Base-by-base conservation (phyloP, 2,113 vertebrate species). In the Sarotherodon lohbergeri region DNA sequence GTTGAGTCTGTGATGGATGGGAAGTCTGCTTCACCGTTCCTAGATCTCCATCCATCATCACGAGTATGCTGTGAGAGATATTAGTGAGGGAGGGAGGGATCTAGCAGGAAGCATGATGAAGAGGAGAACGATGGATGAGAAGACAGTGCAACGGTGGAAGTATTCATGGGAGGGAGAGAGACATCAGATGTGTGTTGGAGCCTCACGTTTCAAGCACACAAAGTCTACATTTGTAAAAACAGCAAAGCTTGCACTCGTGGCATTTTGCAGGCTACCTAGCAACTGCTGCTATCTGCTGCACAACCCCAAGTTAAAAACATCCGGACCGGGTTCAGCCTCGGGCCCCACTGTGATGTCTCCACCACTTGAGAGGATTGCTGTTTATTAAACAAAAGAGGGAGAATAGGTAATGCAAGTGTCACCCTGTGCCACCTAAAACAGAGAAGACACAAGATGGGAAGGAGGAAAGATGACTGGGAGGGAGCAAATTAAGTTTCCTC, bases 1-100 rank as follows among this genome's bases (percentile, higher is more conserved):
- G 92, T 88, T 90, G 90, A 93, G 85, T 83, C 54, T 89, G 85
- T 95, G 93, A 95, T 93, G 90, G 90, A 95, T 95, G 94, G n/a
- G 82, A 89, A 82, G 86, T 85, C 84, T 52, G 89, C 85, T 84
- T 78, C 82, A 84, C 88, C 57, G 27, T 84, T 66, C 43, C 91
- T 29, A 68, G 41, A 80, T 82, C 87, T 59, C 83, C 78, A 96
- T 96, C 93, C 89, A 94, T 96, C 94, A 96, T 87, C 82, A 80
- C 84, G 63, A 94, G 91, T 86, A 92, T 8, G 68, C 83, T 32
- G 57, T 9, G 85, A 88, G 86, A 87, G 87, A 90, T 93, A 93
- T 93, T 93, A 94, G 90, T 84, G 55, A 80, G 82, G 84, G 90
- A 89, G 81, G 82, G 86, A 86, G 91, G 89, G 91, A 88, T 63